Evolutionary conservation across 2,113 vertebrate species (phyloP), one percentile per base, ranked within the genome.

Genomic region (Circaetus cinerascens): DNA sequence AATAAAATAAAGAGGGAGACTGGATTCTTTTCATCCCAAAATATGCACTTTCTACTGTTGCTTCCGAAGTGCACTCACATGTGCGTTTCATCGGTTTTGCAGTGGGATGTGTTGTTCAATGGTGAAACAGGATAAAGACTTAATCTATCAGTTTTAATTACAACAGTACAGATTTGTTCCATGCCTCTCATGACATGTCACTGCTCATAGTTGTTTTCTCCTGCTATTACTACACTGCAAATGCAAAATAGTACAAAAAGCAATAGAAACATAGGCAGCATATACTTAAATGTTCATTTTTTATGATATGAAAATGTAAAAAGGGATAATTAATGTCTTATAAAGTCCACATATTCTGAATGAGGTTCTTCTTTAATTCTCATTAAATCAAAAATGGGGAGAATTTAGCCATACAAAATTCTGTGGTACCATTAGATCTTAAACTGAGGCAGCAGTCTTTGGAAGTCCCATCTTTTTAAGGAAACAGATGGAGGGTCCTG

Each of bases 41-140:
- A 6, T 40, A 16, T 38, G 4, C 11, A 27, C 14, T 66, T 86
- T n/a, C 15, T 56, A 16, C 12, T 12, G 6, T 29, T 74, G 5
- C 17, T 63, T 76, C 57, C 23, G 9, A 57, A 13, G 7, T 13
- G 23, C 2, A 1, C 3, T 46, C 6, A 7, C 15, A 20, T 2
- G 19, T 48, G 7, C 6, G 10, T 59, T 72, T 88, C 16, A 22
- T 32, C 53, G 16, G 3, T 75, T 74, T 75, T 83, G 26, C 27
- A 27, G 10, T 14, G 19, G 29, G 23, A 23, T 56, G 13, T 46
- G 27, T 25, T 34, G 36, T 76, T 53, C 12, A 30, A 1, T 1
- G 3, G 5, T 23, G 46, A 66, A 59, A 56, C 7, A 48, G 11
- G 15, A 36, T 26, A 48, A 72, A 56, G 29, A 51, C 21, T 17